phyloP scores from a whole-genome alignment of 2,888 invertebrate species.

The Amorpha juglandis region DNA sequence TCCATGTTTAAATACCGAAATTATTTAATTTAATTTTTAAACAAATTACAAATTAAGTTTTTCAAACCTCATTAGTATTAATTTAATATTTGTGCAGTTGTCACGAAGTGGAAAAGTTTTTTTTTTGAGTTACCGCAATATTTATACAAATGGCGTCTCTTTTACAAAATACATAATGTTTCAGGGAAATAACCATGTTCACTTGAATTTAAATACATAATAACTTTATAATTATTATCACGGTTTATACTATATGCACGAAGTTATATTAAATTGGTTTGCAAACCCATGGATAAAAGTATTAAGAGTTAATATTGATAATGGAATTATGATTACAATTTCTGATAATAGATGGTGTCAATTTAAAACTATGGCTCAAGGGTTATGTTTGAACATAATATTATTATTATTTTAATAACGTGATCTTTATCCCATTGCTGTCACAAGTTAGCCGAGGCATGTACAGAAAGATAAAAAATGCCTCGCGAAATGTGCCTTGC shows the following conservation, averaged over 20 bases:
- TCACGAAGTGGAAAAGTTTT: neutral
- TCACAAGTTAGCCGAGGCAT: too few species aligned
- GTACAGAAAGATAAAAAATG: too few species aligned
- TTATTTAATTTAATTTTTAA: too few species aligned
- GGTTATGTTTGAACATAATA: too few species aligned
- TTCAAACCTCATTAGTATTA: slow-evolving; percentile 1
- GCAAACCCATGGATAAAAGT: neutral
- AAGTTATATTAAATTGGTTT: neutral
- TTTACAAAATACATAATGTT: neutral
- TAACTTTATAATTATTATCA: neutral
- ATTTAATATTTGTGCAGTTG: slow-evolving; percentile 4
- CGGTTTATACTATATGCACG: too few species aligned
- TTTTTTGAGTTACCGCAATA: too few species aligned
- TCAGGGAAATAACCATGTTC: neutral
- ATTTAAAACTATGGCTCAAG: too few species aligned
- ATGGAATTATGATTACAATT: neutral
- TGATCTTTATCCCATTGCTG: too few species aligned
- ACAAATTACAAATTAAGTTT: neutral
- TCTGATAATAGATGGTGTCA: too few species aligned
- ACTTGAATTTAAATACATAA: neutral
- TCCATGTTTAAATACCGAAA: too few species aligned
- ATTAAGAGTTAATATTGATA: neutral
- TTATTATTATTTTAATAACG: too few species aligned
- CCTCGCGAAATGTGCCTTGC: too few species aligned
- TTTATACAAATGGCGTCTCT: slow-evolving; percentile 1